Base-by-base conservation (phyloP, 2,888 invertebrate genomes). In the Chrysolina americana region DNA sequence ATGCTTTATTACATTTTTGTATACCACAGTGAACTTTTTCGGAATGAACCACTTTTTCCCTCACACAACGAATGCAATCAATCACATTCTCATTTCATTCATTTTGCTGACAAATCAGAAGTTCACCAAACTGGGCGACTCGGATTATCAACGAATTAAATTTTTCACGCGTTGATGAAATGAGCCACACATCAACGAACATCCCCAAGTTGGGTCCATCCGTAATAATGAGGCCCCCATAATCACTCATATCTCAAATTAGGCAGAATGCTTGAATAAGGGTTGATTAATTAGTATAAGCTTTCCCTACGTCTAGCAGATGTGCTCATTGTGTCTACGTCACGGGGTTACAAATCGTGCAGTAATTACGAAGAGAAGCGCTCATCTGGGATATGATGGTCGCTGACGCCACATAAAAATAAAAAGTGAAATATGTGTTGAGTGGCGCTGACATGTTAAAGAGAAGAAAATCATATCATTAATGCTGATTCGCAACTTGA, bases 201-300 rank as follows among this genome's bases (percentile, higher is more conserved):
- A 53, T 53, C 21, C 21, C 19, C 13, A 53, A 21, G 4, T 17
- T 21, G 10, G 53, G 10, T 23, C 13, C 21, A 11, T 53, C 19
- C 21, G 21, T 53, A 53, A 53, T 53, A 53, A 56, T 44, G 50
- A 68, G 56, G 48, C 28, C 19, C 64, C 50, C 41, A 72, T 59
- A 68, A 72, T 72, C 72, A 72, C 62, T 72, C 63, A 68, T 68
- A 53, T 68, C 44, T 41, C n/a, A 68, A 72, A 72, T 68, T 72
- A 53, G 68, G 68, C 68, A 62, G 63, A 72, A 41, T 41, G 41
- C 53, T 66, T 68, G 62, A 62, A 72, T 68, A n/a, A 64, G 72
- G 63, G 63, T 50, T 44, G 68, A 72, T 72, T 72, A 72, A 72
- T 72, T 72, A 68, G 63, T 68, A 21, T 23, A 53, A 50, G 72